Conservation (phyloP, 2,113 vertebrate species). For the Galbula dea region DNA sequence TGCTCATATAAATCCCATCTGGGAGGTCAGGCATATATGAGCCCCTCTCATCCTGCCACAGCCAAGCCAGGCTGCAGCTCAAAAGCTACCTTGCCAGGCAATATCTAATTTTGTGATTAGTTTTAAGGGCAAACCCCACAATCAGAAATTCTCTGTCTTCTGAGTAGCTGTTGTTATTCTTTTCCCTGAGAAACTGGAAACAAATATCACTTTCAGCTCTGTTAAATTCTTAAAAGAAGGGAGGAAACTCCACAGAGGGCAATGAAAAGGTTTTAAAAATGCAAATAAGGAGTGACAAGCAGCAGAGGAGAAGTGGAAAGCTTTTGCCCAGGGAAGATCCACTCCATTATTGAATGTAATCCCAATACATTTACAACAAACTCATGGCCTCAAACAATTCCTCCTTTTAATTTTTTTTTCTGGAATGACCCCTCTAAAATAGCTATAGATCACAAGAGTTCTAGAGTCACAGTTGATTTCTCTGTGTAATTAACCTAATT, state of each 20-base stretch:
- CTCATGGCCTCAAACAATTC: background rate
- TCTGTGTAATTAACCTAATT: background rate
- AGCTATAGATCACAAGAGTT: background rate
- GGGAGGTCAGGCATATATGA: background rate
- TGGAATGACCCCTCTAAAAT: slow-evolving; percentile 1
- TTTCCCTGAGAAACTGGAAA: slow-evolving; percentile 31
- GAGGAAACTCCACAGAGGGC: slow-evolving; percentile 45
- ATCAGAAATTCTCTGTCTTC: slow-evolving; percentile 13
- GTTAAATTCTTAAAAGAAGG: slow-evolving; percentile 37
- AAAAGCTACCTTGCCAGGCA: background rate
- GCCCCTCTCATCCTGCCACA: slow-evolving; percentile 14
- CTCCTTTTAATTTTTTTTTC: background rate
- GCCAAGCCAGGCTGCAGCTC: background rate
- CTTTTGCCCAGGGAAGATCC: slow-evolving; percentile 28
- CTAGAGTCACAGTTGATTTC: background rate
- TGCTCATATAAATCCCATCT: slow-evolving; percentile 47
- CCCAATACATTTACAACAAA: slow-evolving; percentile 22
- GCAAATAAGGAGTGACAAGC: slow-evolving; percentile 42
- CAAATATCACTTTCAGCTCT: slow-evolving; percentile 30
- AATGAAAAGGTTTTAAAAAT: slow-evolving; percentile 60
- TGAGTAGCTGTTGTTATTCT: background rate
- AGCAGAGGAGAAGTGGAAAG: slow-evolving; percentile 4
- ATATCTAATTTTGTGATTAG: background rate
- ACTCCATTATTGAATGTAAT: background rate
- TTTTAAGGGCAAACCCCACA: background rate